These are phyloP conservation scores for Nyctalus aviator DNA, from an alignment of 2,797 vertebrate species.

Conservation along the genomic window DNA sequence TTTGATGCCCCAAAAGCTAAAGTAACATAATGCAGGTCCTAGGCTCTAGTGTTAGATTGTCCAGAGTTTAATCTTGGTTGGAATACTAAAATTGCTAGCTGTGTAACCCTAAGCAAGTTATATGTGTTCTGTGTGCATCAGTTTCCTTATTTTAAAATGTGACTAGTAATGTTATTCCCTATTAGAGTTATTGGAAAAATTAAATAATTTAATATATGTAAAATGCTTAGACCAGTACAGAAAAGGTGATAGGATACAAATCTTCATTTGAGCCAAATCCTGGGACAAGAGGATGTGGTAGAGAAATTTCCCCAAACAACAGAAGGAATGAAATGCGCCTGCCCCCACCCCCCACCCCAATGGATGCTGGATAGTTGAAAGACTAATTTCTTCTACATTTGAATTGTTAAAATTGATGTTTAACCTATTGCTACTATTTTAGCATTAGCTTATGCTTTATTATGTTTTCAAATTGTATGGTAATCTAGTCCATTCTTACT, in stretches of 20 bases:
- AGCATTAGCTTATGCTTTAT: background rate
- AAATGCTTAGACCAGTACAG: background rate
- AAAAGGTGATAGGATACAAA: background rate
- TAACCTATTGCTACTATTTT: background rate
- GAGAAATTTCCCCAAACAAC: background rate
- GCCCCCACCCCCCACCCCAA: background rate
- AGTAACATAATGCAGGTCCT: background rate
- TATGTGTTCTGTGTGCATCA: background rate
- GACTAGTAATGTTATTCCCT: background rate
- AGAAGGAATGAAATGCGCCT: background rate
- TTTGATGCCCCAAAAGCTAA: background rate
- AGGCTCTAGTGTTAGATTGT: background rate
- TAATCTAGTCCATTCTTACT: background rate
- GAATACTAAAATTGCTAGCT: background rate
- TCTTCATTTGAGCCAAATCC: background rate
- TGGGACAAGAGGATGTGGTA: accelerated
- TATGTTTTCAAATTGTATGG: background rate
- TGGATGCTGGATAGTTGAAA: background rate
- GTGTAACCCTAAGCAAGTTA: background rate
- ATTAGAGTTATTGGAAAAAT: background rate
- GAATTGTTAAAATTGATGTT: background rate
- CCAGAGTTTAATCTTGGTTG: background rate
- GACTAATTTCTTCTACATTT: background rate
- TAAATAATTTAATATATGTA: background rate
- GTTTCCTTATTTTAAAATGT: background rate